These are phyloP conservation scores for Xiphias gladius DNA, from an alignment of 2,113 vertebrate species.

Conservation along the genomic window DNA sequence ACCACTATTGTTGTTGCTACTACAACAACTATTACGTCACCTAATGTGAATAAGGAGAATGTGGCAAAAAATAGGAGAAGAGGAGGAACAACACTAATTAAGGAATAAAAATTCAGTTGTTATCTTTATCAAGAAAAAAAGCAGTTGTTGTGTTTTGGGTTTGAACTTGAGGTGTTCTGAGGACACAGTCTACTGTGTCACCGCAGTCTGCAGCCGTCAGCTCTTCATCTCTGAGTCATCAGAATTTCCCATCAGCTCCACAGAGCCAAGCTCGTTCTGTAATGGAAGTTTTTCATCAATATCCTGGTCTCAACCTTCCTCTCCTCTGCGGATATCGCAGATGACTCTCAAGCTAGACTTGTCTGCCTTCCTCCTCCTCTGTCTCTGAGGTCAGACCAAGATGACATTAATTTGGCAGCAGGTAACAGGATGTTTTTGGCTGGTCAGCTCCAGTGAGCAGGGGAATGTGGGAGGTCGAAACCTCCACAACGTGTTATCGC, in stretches of 20 bases:
- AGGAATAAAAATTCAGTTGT: neutral
- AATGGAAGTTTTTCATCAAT: constrained; percentile 38
- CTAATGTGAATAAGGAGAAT: neutral
- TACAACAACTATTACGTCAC: too few relatives aligned
- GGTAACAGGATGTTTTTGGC: neutral
- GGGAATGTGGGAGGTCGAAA: neutral
- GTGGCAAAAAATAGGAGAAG: too few relatives aligned
- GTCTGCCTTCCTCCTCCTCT: neutral
- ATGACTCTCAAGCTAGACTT: neutral
- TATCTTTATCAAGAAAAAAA: neutral
- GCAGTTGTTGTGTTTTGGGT: neutral
- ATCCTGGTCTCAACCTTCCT: neutral
- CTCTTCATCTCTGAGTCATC: constrained; percentile 40
- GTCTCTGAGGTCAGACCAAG: neutral
- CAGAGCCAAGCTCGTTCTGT: constrained; percentile 33
- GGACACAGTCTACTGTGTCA: constrained; percentile 9
- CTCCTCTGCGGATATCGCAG: neutral
- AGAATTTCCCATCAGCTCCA: constrained; percentile 6
- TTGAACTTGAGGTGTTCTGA: neutral
- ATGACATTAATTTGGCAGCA: constrained; percentile 4
- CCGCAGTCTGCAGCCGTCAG: neutral
- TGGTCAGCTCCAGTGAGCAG: neutral
- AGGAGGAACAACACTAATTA: neutral
- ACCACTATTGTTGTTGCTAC: neutral
- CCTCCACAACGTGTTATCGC: neutral